Evolutionary conservation across 2,888 invertebrate genomes (phyloP), one percentile per base, ranked within the genome.

Genomic region (Machimus rusticus): DNA sequence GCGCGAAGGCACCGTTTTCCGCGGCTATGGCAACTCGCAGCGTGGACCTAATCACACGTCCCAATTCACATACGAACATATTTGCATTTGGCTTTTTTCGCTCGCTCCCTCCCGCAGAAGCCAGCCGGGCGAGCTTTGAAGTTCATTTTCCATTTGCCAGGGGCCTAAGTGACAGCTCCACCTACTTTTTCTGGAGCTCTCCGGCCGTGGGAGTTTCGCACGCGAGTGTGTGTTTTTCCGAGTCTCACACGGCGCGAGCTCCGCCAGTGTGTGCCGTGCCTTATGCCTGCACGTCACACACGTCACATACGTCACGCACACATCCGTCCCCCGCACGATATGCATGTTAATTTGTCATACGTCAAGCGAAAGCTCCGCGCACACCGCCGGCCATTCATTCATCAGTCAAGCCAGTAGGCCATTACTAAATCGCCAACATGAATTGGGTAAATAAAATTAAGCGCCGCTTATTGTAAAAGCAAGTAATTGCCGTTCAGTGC

Each of bases 401-500:
- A 84, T 84, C 82, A 84, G 82, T 66, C 66, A 39, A 84, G 82
- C 82, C 31, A 84, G 57, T 37, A 66, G 39, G 82, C 82, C 82
- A 84, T 84, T 84, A 57, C 82, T 37, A 66, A 84, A 84, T 84
- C 66, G 39, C 82, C 66, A 66, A 37, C 57, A 84, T 84, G 66
- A 84, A 84, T 84, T 84, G 82, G 82, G 66, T 51, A 84, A 84
- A 84, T 84, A 84, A 84, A 84, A 66, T 66, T 57, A 84, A 84
- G 28, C 82, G 66, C 82, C 37, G 51, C 79, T 79, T 79, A 84
- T 84, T 84, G 82, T 84, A 84, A 84, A 51, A 19, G 66, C 82
- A 66, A 57, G 46, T 84, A 84, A 84, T 66, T 84, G 39, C 66
- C 66, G 82, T 66, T 84, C 37, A 84, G 82, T 84, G 66, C 66